Conservation (phyloP, 2,113 vertebrate genomes). For the Podilymbus podiceps region DNA sequence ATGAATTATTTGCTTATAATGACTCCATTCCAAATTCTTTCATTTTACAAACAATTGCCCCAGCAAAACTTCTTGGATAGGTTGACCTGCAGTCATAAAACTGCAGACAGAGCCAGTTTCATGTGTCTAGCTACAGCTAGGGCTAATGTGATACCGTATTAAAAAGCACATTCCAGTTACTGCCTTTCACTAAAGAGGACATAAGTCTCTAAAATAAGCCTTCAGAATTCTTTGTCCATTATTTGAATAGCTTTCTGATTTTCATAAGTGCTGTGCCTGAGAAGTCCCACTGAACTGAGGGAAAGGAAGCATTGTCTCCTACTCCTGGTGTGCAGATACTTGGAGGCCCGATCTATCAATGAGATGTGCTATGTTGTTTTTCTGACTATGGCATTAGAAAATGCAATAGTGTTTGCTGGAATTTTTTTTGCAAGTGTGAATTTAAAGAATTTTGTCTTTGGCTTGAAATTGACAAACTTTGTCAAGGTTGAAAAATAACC, state of each 20-base stretch:
- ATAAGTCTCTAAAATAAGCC: not conserved
- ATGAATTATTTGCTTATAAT: not conserved
- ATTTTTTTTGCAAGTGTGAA: not conserved
- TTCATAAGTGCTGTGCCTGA: not conserved
- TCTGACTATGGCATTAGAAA: not conserved
- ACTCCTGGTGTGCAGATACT: not conserved
- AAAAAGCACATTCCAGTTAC: not conserved
- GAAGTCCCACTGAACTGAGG: not conserved
- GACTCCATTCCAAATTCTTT: not conserved
- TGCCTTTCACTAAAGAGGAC: not conserved
- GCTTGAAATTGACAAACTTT: not conserved
- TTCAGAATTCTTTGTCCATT: not conserved
- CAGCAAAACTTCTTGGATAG: not conserved
- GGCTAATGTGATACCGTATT: not conserved
- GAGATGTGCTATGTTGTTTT: not conserved
- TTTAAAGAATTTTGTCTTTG: not conserved
- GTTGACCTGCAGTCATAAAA: not conserved
- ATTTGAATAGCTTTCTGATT: not conserved
- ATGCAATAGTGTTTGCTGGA: not conserved
- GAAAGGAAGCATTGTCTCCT: not conserved
- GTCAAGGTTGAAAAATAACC: not conserved
- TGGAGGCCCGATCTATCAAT: not conserved
- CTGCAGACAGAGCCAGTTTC: not conserved
- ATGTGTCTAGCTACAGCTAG: not conserved
- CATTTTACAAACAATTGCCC: not conserved